Evolutionary conservation across 1,140 invertebrate species (phyloP).

Genomic region (Lepidurus couesii): DNA sequence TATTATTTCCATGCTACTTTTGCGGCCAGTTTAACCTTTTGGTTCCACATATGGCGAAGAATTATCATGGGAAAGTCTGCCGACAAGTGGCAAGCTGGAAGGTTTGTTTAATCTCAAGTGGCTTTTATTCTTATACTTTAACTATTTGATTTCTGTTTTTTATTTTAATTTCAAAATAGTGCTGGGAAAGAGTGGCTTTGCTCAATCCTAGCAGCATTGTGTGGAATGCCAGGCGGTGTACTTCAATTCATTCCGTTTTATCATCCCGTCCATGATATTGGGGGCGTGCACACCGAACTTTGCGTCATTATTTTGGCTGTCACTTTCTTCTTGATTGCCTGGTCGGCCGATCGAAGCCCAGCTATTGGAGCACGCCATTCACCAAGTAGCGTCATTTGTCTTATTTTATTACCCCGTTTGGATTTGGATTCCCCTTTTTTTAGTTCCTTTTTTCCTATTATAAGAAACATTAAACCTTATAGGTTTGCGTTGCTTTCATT

Average conservation of each 20-base stretch:
- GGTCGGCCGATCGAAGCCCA: conserved; percentile 50
- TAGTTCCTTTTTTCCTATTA: neutral
- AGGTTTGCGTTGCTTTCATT: neutral
- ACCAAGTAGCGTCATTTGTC: conserved; percentile 26
- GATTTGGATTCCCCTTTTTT: neutral
- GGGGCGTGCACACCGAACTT: conserved; percentile 62
- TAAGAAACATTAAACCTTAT: neutral
- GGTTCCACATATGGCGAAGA: conserved; percentile 56
- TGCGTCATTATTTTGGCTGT: conserved; percentile 55
- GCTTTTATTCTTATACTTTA: conserved; percentile 28
- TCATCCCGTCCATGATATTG: conserved; percentile 62
- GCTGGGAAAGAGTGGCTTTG: conserved; percentile 53
- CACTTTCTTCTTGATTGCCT: conserved; percentile 54
- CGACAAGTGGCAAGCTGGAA: conserved; percentile 50
- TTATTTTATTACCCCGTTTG: neutral
- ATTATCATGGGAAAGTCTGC: conserved; percentile 50
- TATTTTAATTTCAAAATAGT: conserved; percentile 45
- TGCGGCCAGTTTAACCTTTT: conserved; percentile 62
- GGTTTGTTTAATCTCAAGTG: conserved; percentile 40
- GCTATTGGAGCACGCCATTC: conserved; percentile 34
- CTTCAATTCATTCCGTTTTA: conserved; percentile 64
- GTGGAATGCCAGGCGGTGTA: conserved; percentile 64
- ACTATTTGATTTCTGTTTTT: neutral
- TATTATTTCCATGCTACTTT: conserved; percentile 76
- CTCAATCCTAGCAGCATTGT: conserved; percentile 51